Evolutionary conservation across 2,113 vertebrate species (phyloP).

Genomic region (Fregata magnificens): DNA sequence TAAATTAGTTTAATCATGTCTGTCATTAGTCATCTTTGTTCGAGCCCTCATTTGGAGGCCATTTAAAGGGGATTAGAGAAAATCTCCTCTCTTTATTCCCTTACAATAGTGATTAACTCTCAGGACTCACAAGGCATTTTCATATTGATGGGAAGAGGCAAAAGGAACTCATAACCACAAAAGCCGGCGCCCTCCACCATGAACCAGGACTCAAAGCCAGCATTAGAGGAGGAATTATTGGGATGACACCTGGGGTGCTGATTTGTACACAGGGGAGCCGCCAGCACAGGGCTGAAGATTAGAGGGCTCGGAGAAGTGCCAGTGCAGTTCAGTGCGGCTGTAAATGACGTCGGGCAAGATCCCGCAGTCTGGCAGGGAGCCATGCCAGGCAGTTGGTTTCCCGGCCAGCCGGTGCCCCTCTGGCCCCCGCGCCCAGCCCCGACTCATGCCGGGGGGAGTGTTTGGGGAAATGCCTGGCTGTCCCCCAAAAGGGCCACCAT

Average conservation of each 20-base stretch:
- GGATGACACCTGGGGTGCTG: background rate
- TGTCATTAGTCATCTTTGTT: conserved; percentile 14
- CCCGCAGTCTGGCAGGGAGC: background rate
- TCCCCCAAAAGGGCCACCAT: background rate
- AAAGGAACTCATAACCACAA: background rate
- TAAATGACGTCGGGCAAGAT: accelerated
- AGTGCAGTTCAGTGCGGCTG: accelerated
- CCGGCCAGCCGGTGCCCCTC: accelerated
- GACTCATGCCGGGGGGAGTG: accelerated
- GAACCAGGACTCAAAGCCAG: background rate
- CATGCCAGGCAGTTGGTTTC: background rate
- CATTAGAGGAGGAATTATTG: background rate
- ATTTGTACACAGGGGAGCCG: background rate
- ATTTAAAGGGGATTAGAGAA: conserved; percentile 49
- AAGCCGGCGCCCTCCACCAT: accelerated
- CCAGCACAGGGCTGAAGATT: background rate
- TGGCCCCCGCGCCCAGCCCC: accelerated
- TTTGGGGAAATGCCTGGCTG: no score
- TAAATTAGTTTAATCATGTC: conserved; percentile 3
- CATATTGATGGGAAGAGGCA: background rate
- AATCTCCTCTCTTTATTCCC: background rate
- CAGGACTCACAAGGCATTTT: background rate
- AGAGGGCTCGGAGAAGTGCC: background rate
- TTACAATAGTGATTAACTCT: background rate
- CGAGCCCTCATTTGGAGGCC: conserved; percentile 17